These are phyloP conservation scores for Amphiduros pacificus DNA, from an alignment of 2,888 invertebrate genomes.

Conservation along the genomic window DNA sequence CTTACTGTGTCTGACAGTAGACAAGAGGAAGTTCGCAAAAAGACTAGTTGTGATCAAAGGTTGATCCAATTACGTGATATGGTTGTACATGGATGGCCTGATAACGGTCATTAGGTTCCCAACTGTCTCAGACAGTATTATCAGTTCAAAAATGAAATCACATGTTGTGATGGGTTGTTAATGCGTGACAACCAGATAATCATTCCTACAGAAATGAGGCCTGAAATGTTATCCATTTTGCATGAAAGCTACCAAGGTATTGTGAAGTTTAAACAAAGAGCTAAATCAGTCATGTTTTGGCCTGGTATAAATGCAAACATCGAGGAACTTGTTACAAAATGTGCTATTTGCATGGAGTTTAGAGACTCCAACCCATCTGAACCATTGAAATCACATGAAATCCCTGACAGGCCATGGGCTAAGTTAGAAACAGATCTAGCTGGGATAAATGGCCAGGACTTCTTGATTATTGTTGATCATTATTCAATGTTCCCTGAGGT, in stretches of 20 bases:
- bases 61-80: background rate
- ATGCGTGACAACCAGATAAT: no score
- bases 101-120: no score
- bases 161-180: no score
- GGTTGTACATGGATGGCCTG: background rate
- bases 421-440: background rate
- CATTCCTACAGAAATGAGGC: background rate
- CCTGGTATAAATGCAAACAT: slow-evolving; percentile 1
- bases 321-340: background rate
- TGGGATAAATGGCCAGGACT: background rate
- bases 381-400: background rate
- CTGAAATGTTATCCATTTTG: background rate
- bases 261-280: background rate
- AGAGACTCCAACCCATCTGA: background rate
- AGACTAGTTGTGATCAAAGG: background rate
- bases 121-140: no score
- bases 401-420: background rate
- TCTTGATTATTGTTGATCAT: background rate
- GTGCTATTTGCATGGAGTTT: background rate
- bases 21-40: background rate
- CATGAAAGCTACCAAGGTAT: slow-evolving; percentile 4
- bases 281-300: background rate
- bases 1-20: background rate
- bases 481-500: background rate
- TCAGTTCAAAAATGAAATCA: no score